Conservation (phyloP, 2,797 vertebrate genomes). For the Melanotaenia nigrans region DNA sequence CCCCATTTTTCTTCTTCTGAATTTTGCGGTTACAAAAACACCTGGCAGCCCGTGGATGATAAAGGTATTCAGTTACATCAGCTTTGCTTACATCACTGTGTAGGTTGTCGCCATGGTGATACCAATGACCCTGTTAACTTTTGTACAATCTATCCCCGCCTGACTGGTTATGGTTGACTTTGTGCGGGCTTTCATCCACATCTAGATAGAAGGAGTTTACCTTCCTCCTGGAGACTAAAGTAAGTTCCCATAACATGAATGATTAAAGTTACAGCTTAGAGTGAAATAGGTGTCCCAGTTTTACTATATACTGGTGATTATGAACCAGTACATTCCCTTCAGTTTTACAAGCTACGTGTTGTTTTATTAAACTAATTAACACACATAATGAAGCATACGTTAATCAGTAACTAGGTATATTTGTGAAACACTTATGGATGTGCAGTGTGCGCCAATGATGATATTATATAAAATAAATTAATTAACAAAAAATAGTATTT, state of each 20-base stretch:
- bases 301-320: too few relatives aligned
- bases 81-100: conserved; percentile 63
- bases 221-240: neutral
- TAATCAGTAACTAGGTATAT: too few relatives aligned
- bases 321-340: too few relatives aligned
- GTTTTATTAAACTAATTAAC: too few relatives aligned
- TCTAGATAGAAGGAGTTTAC: neutral
- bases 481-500: too few relatives aligned
- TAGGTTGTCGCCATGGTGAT: conserved; percentile 64
- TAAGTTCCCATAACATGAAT: neutral
- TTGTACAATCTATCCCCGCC: conserved; percentile 16
- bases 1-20: conserved; percentile 32
- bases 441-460: too few relatives aligned
- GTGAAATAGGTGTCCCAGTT: too few relatives aligned
- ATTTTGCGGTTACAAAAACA: conserved; percentile 54
- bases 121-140: conserved; percentile 34
- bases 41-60: conserved; percentile 37
- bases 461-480: too few relatives aligned
- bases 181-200: conserved; percentile 2
- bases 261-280: too few relatives aligned
- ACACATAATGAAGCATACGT: too few relatives aligned
- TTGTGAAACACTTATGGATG: too few relatives aligned
- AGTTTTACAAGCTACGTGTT: too few relatives aligned
- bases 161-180: conserved; percentile 26
- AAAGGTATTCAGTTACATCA: conserved; percentile 67